phyloP scores from a whole-genome alignment of 2,113 vertebrate genomes.

The Ceyx melanurus region DNA sequence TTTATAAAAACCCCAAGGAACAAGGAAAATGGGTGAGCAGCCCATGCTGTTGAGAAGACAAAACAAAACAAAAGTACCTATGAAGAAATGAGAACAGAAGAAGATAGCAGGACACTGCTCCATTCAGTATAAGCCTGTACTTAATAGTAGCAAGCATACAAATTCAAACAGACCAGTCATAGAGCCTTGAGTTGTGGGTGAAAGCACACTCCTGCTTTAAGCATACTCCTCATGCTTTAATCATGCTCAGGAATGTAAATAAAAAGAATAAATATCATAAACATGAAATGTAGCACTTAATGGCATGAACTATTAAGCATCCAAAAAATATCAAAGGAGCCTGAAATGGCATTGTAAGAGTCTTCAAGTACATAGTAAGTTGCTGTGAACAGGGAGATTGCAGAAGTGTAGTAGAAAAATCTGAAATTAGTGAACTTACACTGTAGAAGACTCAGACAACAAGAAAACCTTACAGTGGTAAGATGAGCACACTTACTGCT shows the following conservation, averaged over 20 bases:
- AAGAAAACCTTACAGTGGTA: not conserved
- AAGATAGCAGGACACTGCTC: not conserved
- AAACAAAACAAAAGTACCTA: not conserved
- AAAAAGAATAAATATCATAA: not conserved
- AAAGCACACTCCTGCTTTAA: not conserved
- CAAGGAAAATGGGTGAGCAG: not conserved
- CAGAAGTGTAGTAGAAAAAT: not conserved
- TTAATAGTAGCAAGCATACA: not conserved
- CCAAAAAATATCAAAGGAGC: not conserved
- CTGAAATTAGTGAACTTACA: fast-evolving
- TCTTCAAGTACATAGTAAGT: not conserved
- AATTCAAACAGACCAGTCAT: not conserved
- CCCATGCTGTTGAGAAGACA: not conserved
- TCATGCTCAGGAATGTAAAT: not conserved
- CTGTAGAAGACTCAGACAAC: not conserved
- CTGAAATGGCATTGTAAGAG: not conserved
- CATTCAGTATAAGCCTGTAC: not conserved
- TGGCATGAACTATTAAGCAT: not conserved
- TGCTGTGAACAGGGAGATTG: not conserved
- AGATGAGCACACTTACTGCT: not conserved
- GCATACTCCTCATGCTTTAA: not conserved
- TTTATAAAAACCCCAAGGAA: not conserved
- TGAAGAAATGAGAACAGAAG: not conserved
- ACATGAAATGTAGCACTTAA: not conserved
- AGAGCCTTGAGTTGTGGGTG: not conserved